Conservation (phyloP, 2,113 vertebrate species). For the Mungos mungo region DNA sequence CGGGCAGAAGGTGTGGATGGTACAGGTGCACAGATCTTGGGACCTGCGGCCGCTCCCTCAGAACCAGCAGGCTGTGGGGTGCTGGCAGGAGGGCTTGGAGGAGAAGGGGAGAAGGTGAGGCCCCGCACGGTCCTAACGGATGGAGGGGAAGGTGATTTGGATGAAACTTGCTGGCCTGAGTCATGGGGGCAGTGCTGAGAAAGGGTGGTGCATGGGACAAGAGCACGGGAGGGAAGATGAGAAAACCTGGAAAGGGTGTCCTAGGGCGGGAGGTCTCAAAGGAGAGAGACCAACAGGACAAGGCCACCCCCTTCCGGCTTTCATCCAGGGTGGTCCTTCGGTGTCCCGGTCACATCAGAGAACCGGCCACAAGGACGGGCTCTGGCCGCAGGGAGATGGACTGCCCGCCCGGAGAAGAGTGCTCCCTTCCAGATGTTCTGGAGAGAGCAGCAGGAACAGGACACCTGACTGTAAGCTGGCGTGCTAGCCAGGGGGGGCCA, state of each 20-base stretch:
- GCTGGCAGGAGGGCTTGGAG: not conserved
- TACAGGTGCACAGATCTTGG: rapidly evolving
- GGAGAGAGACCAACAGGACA: not conserved
- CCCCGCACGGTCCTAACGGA: rapidly evolving
- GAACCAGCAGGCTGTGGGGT: not conserved
- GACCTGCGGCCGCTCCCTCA: rapidly evolving
- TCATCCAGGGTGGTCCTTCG: not conserved
- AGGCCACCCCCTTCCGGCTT: not conserved
- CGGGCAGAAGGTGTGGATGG: not conserved
- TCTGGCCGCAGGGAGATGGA: too few species aligned
- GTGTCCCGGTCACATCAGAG: not conserved
- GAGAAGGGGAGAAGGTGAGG: not conserved
- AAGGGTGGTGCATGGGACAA: not conserved
- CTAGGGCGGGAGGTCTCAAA: not conserved
- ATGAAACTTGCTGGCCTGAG: not conserved
- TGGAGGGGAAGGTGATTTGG: not conserved
- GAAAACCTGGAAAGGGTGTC: not conserved
- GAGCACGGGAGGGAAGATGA: not conserved
- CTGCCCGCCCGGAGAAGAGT: not conserved
- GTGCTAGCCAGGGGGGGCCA: not conserved
- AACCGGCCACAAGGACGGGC: not conserved
- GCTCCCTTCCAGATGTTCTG: not conserved
- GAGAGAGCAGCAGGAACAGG: rapidly evolving
- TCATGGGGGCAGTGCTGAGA: not conserved
- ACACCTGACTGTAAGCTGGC: not conserved